Conservation (phyloP, 2,113 vertebrate genomes). For the Oryzias javanicus region DNA sequence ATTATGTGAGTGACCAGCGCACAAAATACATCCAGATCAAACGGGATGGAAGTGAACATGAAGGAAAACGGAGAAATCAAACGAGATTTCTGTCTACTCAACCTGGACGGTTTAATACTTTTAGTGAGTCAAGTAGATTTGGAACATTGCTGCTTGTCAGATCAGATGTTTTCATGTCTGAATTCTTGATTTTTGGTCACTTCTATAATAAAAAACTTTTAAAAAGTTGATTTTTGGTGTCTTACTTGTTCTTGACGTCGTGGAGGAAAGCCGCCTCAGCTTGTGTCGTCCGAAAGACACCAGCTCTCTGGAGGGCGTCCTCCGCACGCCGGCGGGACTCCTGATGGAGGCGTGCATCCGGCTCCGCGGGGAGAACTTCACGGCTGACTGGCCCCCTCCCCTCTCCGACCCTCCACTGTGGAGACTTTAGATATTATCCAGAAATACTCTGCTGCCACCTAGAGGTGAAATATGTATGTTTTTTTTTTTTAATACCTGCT, state of each 20-base stretch:
- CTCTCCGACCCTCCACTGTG: constrained; percentile 66
- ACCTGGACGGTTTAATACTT: too few relatives aligned
- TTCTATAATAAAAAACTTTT: too few relatives aligned
- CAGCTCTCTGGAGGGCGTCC: constrained; percentile 74
- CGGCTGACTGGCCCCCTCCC: constrained; percentile 40
- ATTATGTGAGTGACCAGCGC: not conserved
- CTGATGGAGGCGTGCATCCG: constrained; percentile 53
- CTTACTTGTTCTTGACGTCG: constrained; percentile 79
- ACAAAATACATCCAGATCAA: not conserved
- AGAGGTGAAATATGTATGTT: constrained; percentile 15
- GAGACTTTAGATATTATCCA: not conserved
- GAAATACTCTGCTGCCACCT: constrained; percentile 47
- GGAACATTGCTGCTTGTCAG: too few relatives aligned
- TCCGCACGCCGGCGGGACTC: too few relatives aligned
- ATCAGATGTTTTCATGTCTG: too few relatives aligned
- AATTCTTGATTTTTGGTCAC: too few relatives aligned
- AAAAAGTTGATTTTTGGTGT: too few relatives aligned
- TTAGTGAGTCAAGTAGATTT: too few relatives aligned
- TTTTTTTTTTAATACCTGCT: constrained; percentile 70
- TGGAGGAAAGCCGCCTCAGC: constrained; percentile 72
- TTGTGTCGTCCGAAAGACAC: constrained; percentile 83
- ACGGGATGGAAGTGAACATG: not conserved
- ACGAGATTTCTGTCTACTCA: too few relatives aligned
- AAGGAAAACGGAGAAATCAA: not conserved
- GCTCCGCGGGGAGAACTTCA: constrained; percentile 66